Base-by-base conservation (phyloP, 2,113 vertebrate genomes). In the Rhinichthys klamathensis region DNA sequence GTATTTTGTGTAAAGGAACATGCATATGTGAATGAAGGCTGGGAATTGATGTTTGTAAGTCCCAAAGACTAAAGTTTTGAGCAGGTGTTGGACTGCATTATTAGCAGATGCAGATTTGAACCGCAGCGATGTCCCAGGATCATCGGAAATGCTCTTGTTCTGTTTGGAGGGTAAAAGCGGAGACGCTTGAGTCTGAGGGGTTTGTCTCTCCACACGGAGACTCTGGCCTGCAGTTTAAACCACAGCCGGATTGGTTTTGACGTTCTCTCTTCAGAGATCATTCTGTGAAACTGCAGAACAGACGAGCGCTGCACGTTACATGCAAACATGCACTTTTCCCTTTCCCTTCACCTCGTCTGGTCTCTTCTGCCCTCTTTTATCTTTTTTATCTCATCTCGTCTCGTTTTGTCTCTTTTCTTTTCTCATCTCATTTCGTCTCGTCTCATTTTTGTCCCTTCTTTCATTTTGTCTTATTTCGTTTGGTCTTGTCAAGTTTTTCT, bases 131-230 rank as follows among this genome's bases (percentile, higher is more conserved):
- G 63, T 80, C 58, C 58, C 35, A 4, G 21, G 38, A 63, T n/a
- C n/a, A n/a, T n/a, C n/a, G n/a, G n/a, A n/a, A n/a, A 63, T 46
- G 58, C 38, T 16, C 77, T 27, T 80, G 77, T 61, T 80, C 56
- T 44, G 63, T 80, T 63, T 80, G 25, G 58, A 80, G 38, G 27
- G 38, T 41, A 44, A 63, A 63, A 60, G 9, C 41, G 6, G 54
- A 61, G 35, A 80, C 38, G 58, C 77, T 44, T 46, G 58, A 63
- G 58, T 80, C 35, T 61, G 23, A 63, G 78, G 27, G 78, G 77
- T 21, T 79, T 60, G 60, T 79, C 23, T 79, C 32, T n/a, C 2
- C 10, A 12, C 38, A 3, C 32, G 25, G 76, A 78, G 54, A 21
- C 12, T 16, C 21, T 60, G 58, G 15, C 15, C 35, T 16, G 35